Conservation (phyloP, 2,113 vertebrate genomes). For the Aramus guarauna region DNA sequence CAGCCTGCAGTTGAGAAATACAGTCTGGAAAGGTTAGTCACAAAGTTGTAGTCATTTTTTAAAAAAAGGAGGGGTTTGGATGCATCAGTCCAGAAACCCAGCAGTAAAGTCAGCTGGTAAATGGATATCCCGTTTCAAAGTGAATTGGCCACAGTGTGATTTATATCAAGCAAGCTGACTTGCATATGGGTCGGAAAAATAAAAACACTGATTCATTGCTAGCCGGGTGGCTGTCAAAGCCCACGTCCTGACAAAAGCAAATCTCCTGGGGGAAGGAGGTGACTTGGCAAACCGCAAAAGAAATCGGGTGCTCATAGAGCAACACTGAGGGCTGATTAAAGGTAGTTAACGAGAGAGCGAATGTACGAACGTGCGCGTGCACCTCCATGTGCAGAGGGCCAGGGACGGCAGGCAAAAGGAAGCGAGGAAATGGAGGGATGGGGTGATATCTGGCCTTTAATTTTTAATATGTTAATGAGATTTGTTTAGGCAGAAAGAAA, state of each 20-base stretch:
- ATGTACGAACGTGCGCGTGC: background rate
- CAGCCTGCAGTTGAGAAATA: constrained; percentile 67
- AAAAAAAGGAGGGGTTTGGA: constrained; percentile 41
- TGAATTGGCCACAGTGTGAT: constrained; percentile 61
- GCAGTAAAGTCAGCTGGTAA: constrained; percentile 63
- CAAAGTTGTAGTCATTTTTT: constrained; percentile 62
- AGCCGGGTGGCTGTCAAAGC: constrained; percentile 54
- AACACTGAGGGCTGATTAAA: background rate
- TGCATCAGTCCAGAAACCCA: constrained; percentile 24
- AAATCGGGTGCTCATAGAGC: background rate
- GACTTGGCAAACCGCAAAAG: background rate
- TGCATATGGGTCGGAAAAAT: constrained; percentile 72
- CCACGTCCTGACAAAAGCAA: constrained; percentile 22
- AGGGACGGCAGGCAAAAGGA: background rate
- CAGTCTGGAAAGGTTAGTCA: constrained; percentile 71
- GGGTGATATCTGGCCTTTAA: background rate
- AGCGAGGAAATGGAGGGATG: background rate
- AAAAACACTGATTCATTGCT: constrained; percentile 72
- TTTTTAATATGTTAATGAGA: background rate
- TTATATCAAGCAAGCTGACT: constrained; percentile 72
- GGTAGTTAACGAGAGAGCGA: background rate
- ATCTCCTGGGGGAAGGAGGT: constrained; percentile 11
- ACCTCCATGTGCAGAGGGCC: background rate
- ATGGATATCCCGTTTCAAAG: constrained; percentile 71
- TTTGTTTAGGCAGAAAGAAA: background rate